Percentiles rank a stretch among this genome's conserved stretches.
phyloP scores from a whole-genome alignment of 2,113 vertebrate species.

The Oxyruncus cristatus region DNA sequence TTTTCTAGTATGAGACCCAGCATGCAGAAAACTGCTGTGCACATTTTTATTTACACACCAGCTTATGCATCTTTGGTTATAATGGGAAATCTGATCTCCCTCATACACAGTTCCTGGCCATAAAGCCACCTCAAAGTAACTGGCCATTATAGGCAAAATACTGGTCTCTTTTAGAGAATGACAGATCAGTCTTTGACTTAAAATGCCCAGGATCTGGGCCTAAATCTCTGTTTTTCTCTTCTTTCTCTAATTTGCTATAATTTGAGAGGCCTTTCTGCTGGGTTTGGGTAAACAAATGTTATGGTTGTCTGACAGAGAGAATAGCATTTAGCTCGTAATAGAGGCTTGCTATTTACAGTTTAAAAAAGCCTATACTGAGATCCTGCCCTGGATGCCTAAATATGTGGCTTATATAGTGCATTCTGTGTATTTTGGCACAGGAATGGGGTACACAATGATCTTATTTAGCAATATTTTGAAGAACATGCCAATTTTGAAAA shows the following conservation, averaged over 20 bases:
- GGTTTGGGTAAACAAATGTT: background rate
- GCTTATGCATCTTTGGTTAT: background rate
- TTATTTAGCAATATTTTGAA: constrained; percentile 29
- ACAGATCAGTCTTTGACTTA: background rate
- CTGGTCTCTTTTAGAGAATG: background rate
- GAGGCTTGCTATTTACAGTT: constrained; percentile 6
- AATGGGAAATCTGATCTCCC: background rate
- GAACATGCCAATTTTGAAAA: background rate
- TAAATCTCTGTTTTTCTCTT: background rate
- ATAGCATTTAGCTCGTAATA: constrained; percentile 9
- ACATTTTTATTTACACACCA: background rate
- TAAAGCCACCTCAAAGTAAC: background rate
- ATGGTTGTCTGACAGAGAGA: background rate
- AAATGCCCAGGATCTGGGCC: background rate
- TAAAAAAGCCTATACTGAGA: background rate
- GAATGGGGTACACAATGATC: background rate
- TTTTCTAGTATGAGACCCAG: background rate
- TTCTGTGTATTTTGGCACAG: constrained; percentile 43
- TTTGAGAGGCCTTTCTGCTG: constrained; percentile 9
- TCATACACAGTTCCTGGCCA: background rate
- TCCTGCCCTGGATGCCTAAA: background rate
- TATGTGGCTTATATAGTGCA: background rate
- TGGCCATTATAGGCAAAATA: constrained; percentile 9
- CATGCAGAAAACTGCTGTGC: background rate
- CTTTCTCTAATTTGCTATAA: constrained; percentile 6